phyloP scores from a whole-genome alignment of 2,888 invertebrate genomes.

The Folsomia manolachei region DNA sequence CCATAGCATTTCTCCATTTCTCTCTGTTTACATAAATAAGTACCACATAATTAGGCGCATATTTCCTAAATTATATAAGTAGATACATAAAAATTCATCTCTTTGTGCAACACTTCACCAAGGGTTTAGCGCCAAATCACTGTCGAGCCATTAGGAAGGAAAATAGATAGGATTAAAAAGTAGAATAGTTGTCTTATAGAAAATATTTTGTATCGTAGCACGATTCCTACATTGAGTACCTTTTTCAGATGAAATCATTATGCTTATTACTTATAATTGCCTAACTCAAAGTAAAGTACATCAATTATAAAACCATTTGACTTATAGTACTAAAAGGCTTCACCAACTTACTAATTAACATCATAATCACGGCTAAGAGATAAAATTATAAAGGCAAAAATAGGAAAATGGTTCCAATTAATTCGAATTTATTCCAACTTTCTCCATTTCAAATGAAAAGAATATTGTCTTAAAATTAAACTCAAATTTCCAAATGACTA shows the following conservation, averaged over 20 bases:
- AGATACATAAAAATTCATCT: background rate
- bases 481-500: background rate
- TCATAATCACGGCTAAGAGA: too few species aligned
- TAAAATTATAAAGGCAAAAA: background rate
- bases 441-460: background rate
- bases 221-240: slow-evolving; percentile 23
- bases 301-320: background rate
- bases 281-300: background rate
- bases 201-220: background rate
- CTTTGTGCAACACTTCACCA: background rate
- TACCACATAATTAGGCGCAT: too few species aligned
- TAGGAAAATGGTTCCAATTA: background rate
- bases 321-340: background rate
- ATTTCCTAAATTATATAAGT: background rate
- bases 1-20: too few species aligned
- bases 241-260: slow-evolving; percentile 23
- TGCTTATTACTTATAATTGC: slow-evolving; percentile 19
- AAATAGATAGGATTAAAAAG: too few species aligned
- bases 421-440: background rate
- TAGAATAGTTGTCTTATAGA: background rate
- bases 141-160: background rate
- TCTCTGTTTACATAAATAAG: background rate
- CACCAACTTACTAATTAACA: too few species aligned
- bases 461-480: background rate
- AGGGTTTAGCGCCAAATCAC: background rate